A percentile compares a stretch with the other conserved stretches of the same genome.
Conservation (phyloP, 92 coral and sea anemone species). For the Muricea muricata region DNA sequence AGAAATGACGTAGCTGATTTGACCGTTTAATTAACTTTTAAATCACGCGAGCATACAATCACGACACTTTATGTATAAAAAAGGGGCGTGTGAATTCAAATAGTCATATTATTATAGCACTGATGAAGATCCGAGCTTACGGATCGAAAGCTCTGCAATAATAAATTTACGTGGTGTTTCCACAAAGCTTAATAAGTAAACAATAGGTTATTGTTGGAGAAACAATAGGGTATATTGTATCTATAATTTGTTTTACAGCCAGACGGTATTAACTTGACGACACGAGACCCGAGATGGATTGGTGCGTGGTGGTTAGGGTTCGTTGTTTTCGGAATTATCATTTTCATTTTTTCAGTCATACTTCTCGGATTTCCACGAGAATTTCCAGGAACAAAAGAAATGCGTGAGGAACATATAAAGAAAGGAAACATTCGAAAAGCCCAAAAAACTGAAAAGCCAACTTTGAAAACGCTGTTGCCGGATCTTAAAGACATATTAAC, state of each 20-base stretch:
- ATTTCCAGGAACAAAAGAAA: constrained; percentile 73
- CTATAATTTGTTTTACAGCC: constrained; percentile 50
- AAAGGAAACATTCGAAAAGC: constrained; percentile 63
- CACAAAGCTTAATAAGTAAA: too few relatives aligned
- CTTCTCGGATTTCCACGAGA: constrained; percentile 33
- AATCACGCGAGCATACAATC: too few relatives aligned
- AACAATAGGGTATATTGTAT: neutral
- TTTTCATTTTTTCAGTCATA: neutral
- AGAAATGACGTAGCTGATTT: too few relatives aligned
- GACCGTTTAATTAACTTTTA: too few relatives aligned
- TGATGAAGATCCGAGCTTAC: too few relatives aligned
- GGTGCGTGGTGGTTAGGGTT: constrained; percentile 94
- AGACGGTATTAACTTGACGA: constrained; percentile 51
- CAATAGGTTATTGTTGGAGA: too few relatives aligned
- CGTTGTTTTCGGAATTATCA: neutral
- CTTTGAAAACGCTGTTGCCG: constrained; percentile 74
- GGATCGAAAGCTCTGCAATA: too few relatives aligned
- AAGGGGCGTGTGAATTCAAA: too few relatives aligned
- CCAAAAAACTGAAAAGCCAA: constrained; percentile 46
- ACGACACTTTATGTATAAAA: too few relatives aligned
- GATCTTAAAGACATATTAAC: constrained; percentile 37
- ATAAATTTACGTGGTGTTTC: too few relatives aligned
- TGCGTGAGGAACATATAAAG: constrained; percentile 32
- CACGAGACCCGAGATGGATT: constrained; percentile 74
- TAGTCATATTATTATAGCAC: too few relatives aligned